Percentiles rank a stretch among this genome's conserved stretches.
phyloP scores from a whole-genome alignment of 1,140 invertebrate species.

The Thaumetopoea pityocampa region DNA sequence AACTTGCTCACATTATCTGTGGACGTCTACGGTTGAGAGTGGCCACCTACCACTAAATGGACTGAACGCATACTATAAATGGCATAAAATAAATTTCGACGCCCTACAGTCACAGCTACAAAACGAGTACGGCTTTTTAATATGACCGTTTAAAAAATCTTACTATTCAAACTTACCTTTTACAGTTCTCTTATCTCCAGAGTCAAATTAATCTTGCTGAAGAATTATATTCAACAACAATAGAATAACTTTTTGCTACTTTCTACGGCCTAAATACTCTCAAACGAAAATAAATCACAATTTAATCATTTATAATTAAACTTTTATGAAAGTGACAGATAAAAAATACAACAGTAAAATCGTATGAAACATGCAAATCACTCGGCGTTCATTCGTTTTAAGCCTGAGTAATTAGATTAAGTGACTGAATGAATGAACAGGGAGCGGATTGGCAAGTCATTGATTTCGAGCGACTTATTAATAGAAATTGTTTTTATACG shows the following conservation, averaged over 20 bases:
- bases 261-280: constrained; percentile 1
- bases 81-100: no score
- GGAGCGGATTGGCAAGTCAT: constrained; percentile 27
- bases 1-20: no score
- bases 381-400: constrained; percentile 28
- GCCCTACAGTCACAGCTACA: no score
- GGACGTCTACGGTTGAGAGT: no score
- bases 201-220: no score
- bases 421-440: constrained; percentile 24
- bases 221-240: no score
- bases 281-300: constrained; percentile 8
- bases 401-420: constrained; percentile 35
- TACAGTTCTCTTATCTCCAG: no score
- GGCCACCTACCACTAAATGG: no score
- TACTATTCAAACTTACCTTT: no score
- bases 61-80: no score
- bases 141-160: no score
- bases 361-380: constrained; percentile 29
- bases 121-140: no score
- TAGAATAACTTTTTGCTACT: not conserved
- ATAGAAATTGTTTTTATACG: constrained; percentile 25
- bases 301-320: constrained; percentile 14
- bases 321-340: constrained; percentile 7
- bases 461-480: constrained; percentile 24
- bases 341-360: constrained; percentile 16